Base-by-base conservation (phyloP, 2,888 invertebrate genomes). In the Prenolepis imparis region DNA sequence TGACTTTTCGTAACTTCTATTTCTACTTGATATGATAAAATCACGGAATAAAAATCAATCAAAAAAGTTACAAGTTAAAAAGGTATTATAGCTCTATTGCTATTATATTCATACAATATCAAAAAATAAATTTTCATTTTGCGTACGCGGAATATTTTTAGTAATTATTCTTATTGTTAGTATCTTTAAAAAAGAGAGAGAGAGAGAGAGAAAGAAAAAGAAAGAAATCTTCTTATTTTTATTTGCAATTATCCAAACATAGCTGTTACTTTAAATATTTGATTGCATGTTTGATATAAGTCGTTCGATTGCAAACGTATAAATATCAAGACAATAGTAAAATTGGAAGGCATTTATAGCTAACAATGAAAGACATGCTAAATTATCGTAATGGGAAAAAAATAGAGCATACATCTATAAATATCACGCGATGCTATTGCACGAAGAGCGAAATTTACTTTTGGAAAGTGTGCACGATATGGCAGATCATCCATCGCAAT, bases 381-480 rank as follows among this genome's bases (percentile, higher is more conserved):
- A 59, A 61, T 70, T 80, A 70, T 32, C 44, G 11, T 72, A 61
- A 80, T 61, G 44, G 59, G 24, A 36, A 12, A 57, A 52, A 66
- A 61, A 36, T 70, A 3, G 32, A 68, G 44, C 57, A 18, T 59
- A 9, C 15, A 59, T 36, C 59, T 21, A 41, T 68, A 59, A 70
- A 55, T 21, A 59, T 80, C 59, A 80, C 72, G 44, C 36, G 44
- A 59, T 59, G 24, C 59, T 24, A 59, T 70, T 70, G 59, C 1
- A 24, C 32, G n/a, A 12, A n/a, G 15, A 77, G 55, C 12, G 59
- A 12, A 61, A 78, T 68, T 44, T 21, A 44, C 18, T 70, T 55
- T 70, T 70, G 36, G 44, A 12, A 70, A 32, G 6, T 15, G 57
- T 3, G 11, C 18, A 32, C 41, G 41, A 68, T 41, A 48, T 44